A percentile compares a stretch with the other conserved stretches of the same genome.
phyloP scores from a whole-genome alignment of 2,797 vertebrate species.

The Pelodytes ibericus region DNA sequence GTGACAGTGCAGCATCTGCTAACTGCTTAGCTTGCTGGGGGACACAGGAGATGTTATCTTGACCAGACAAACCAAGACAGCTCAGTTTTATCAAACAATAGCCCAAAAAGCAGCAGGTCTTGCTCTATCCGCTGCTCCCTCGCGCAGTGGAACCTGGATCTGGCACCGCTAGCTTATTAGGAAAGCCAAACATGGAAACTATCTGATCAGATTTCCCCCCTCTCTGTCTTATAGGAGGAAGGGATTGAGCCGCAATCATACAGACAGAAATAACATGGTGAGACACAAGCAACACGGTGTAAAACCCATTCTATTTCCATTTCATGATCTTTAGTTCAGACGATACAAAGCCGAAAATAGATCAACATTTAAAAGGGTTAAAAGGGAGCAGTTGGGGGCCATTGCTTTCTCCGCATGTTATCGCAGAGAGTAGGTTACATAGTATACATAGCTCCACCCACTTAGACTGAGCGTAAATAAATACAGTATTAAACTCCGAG shows the following conservation, averaged over 20 bases:
- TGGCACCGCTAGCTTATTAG: background rate
- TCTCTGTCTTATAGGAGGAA: background rate
- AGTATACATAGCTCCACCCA: too few relatives aligned
- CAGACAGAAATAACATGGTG: background rate
- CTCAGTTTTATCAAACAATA: background rate
- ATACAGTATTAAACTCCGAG: too few relatives aligned
- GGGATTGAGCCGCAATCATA: background rate
- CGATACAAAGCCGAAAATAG: too few relatives aligned
- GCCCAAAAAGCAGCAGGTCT: background rate
- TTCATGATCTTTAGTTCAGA: too few relatives aligned
- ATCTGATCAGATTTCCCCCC: background rate
- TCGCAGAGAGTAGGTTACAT: too few relatives aligned
- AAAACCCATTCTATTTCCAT: too few relatives aligned
- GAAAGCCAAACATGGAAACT: background rate
- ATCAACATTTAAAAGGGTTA: too few relatives aligned
- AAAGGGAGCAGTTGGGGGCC: too few relatives aligned
- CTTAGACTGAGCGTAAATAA: too few relatives aligned
- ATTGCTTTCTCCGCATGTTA: too few relatives aligned
- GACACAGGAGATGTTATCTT: slow-evolving; percentile 12
- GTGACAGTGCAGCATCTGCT: slow-evolving; percentile 10
- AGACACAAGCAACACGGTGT: background rate
- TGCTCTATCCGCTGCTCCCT: background rate
- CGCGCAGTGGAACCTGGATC: background rate
- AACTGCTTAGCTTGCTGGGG: slow-evolving; percentile 5
- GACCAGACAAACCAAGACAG: slow-evolving; percentile 8